phyloP scores from a whole-genome alignment of 1,140 invertebrate genomes.

The Pygmarrhopalites habei region DNA sequence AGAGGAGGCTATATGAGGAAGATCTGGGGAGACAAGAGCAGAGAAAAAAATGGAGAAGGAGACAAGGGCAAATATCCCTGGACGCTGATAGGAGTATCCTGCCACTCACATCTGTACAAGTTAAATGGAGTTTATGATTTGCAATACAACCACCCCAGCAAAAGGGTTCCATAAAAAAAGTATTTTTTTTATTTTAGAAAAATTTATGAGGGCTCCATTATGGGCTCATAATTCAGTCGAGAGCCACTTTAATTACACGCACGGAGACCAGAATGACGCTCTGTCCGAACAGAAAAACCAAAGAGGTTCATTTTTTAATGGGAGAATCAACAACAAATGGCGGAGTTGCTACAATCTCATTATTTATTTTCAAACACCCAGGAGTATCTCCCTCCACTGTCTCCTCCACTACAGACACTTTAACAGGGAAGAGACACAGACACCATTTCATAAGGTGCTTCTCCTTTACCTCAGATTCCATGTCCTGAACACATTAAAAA shows the following conservation, averaged over 20 bases:
- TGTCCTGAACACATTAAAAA: too few relatives aligned
- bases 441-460: too few relatives aligned
- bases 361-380: conserved; percentile 24
- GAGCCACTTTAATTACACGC: conserved; percentile 28
- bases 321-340: conserved; percentile 25
- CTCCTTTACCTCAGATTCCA: too few relatives aligned
- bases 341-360: conserved; percentile 25
- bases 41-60: too few relatives aligned
- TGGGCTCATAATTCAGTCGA: conserved; percentile 22
- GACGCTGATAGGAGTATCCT: neutral
- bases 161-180: conserved; percentile 31
- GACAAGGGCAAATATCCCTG: too few relatives aligned
- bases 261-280: conserved; percentile 16
- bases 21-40: too few relatives aligned
- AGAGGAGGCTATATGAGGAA: too few relatives aligned
- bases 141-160: conserved; percentile 24
- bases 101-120: neutral
- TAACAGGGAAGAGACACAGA: too few relatives aligned
- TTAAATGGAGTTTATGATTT: conserved; percentile 27
- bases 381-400: too few relatives aligned
- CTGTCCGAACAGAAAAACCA: too few relatives aligned
- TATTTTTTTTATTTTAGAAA: too few relatives aligned
- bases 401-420: too few relatives aligned
- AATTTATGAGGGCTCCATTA: conserved; percentile 30
- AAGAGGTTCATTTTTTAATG: conserved; percentile 24